Evolutionary conservation across 2,888 invertebrate genomes (phyloP).

Genomic region (Achlya flavicornis): DNA sequence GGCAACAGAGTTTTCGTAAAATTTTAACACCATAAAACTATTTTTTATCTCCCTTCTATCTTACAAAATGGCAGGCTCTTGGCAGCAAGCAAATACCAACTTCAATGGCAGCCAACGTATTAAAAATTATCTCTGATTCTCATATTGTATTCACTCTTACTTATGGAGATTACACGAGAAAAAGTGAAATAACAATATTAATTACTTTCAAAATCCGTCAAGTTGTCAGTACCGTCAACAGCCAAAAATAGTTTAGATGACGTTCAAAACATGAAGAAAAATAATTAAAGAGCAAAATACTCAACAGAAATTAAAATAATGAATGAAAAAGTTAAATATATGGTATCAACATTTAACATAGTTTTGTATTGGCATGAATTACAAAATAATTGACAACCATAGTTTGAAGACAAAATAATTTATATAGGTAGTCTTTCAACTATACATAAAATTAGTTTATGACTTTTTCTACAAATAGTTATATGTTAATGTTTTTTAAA

Average conservation of each 20-base stretch:
- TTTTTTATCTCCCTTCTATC: conserved; percentile 84
- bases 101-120: conserved; percentile 67
- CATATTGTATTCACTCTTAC: conserved; percentile 46
- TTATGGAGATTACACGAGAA: conserved; percentile 12
- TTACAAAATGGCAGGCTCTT: conserved; percentile 84
- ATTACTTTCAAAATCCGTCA: conserved; percentile 44
- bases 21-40: conserved; percentile 84
- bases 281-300: not conserved
- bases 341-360: not conserved
- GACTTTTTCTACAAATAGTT: no score
- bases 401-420: no score
- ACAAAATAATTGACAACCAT: no score
- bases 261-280: conserved; percentile 23
- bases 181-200: conserved; percentile 47
- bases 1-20: conserved; percentile 78
- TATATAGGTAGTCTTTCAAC: no score
- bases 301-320: not conserved
- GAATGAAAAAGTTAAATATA: no score
- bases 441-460: no score
- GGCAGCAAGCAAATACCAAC: conserved; percentile 81
- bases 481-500: no score
- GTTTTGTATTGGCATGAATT: no score
- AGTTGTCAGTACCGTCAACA: not conserved
- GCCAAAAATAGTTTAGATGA: conserved; percentile 50
- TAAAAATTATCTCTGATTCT: conserved; percentile 43